Evolutionary conservation across 2,888 invertebrate genomes (phyloP).

Genomic region (Villa cingulata): DNA sequence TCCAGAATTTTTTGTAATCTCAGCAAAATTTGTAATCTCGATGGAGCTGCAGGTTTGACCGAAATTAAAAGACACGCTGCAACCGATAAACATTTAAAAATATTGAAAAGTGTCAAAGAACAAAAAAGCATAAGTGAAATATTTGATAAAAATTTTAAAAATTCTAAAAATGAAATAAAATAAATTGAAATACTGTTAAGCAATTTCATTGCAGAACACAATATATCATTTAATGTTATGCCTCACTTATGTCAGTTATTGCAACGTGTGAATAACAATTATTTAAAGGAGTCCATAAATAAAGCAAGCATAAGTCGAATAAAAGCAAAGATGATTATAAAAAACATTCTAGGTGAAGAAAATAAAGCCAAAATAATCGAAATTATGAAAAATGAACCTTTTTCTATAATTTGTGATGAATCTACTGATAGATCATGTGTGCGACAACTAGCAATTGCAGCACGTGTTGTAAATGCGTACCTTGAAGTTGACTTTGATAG

Average conservation of each 20-base stretch:
- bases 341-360: not conserved
- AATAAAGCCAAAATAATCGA: not conserved
- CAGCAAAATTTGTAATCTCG: not conserved
- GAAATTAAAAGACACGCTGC: not conserved
- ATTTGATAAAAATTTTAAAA: no score
- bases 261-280: not conserved
- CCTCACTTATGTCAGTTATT: not conserved
- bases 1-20: not conserved
- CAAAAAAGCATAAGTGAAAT: no score
- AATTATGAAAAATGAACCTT: not conserved
- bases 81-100: not conserved
- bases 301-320: not conserved
- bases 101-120: not conserved
- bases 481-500: not conserved
- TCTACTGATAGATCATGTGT: not conserved
- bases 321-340: not conserved
- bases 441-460: not conserved
- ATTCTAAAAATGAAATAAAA: not conserved
- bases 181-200: not conserved
- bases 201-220: not conserved
- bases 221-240: not conserved
- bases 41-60: not conserved
- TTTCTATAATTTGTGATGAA: not conserved
- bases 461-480: not conserved
- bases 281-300: not conserved